These are phyloP conservation scores for Eriosoma lanigerum DNA, from an alignment of 1,140 invertebrate species.

Conservation along the genomic window DNA sequence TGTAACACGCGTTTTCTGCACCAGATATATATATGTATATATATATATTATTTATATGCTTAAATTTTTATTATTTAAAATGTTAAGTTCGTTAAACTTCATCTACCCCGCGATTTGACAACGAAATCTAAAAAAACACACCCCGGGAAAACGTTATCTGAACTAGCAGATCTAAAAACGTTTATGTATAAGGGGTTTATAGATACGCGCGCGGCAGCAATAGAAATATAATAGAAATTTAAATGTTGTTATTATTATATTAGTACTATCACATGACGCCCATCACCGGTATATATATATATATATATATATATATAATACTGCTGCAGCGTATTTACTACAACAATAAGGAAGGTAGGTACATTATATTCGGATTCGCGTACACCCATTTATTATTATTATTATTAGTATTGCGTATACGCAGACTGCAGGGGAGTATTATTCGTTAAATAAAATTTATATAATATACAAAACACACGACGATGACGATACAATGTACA, in stretches of 20 bases:
- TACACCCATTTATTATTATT: slow-evolving; percentile 48
- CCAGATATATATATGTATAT: too few relatives aligned
- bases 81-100: slow-evolving; percentile 19
- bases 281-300: background rate
- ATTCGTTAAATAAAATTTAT: background rate
- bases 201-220: background rate
- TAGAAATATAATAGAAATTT: slow-evolving; percentile 29
- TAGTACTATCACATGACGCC: slow-evolving; percentile 40
- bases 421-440: too few relatives aligned
- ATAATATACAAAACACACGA: background rate
- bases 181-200: too few relatives aligned
- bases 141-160: slow-evolving; percentile 47
- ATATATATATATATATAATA: background rate
- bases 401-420: slow-evolving; percentile 1
- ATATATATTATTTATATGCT: background rate
- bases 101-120: background rate
- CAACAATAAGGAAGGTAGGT: slow-evolving; percentile 40
- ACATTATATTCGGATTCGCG: slow-evolving; percentile 27
- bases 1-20: slow-evolving; percentile 26
- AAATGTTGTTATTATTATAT: slow-evolving; percentile 47
- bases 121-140: slow-evolving; percentile 14
- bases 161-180: background rate
- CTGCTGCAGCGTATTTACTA: background rate
- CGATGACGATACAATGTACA: slow-evolving; percentile 38
- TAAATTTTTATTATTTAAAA: background rate